Conservation (phyloP, 1,140 invertebrate genomes). For the Diprion similis region DNA sequence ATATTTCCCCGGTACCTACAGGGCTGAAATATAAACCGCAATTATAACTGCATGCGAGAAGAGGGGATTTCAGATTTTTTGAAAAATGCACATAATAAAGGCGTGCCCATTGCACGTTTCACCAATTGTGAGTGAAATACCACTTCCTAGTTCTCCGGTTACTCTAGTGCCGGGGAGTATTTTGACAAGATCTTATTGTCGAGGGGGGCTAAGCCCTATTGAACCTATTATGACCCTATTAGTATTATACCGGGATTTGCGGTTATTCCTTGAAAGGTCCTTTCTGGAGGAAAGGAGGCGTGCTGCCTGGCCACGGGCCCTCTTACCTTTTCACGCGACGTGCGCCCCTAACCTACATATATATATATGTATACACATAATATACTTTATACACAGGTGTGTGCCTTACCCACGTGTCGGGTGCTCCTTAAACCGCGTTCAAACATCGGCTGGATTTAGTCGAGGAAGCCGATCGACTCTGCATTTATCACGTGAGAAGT, state of each 20-base stretch:
- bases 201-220: constrained; percentile 56
- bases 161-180: constrained; percentile 47
- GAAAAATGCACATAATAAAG: constrained; percentile 23
- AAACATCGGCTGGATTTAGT: no score
- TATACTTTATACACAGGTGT: no score
- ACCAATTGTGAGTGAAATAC: constrained; percentile 58
- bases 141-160: constrained; percentile 60
- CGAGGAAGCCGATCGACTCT: no score
- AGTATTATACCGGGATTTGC: constrained; percentile 62
- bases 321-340: background rate
- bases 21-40: constrained; percentile 51
- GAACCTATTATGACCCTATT: constrained; percentile 63
- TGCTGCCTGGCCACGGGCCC: background rate
- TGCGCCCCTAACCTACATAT: background rate
- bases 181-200: constrained; percentile 63
- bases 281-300: constrained; percentile 8
- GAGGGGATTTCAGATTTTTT: constrained; percentile 50
- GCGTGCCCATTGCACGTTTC: constrained; percentile 17
- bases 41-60: constrained; percentile 33
- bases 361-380: no score
- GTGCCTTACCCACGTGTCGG: background rate
- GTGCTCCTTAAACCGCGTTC: background rate
- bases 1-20: no score
- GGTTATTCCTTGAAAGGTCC: constrained; percentile 50
- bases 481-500: no score